Evolutionary conservation across 2,888 invertebrate species (phyloP).

Genomic region (Leptura quadrifasciata): DNA sequence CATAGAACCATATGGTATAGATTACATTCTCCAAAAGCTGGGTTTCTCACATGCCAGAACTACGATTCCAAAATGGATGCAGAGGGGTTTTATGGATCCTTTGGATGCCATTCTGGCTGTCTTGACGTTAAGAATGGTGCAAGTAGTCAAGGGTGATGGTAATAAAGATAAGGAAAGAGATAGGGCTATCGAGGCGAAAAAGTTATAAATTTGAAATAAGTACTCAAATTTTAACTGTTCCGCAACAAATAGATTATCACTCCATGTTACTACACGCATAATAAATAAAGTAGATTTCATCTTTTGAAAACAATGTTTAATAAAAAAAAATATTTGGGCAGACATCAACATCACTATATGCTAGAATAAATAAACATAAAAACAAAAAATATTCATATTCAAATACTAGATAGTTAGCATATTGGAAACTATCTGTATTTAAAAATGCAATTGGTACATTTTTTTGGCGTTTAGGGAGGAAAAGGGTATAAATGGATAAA

Average conservation of each 20-base stretch:
- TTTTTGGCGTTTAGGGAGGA: neutral
- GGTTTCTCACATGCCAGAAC: slow-evolving; percentile 98
- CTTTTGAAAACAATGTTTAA: neutral
- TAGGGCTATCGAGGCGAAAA: slow-evolving; percentile 46
- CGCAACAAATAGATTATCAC: neutral
- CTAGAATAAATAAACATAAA: neutral
- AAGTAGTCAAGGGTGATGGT: slow-evolving; percentile 71
- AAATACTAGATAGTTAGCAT: neutral
- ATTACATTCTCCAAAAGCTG: slow-evolving; percentile 97
- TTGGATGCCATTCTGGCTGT: slow-evolving; percentile 93
- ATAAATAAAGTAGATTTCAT: neutral
- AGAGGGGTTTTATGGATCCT: slow-evolving; percentile 98
- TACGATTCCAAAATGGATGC: slow-evolving; percentile 99
- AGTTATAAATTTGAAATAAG: slow-evolving; percentile 30
- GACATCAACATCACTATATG: neutral
- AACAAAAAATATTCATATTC: neutral
- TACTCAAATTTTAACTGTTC: neutral
- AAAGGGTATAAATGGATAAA: neutral
- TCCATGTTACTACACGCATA: neutral
- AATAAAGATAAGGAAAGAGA: slow-evolving; percentile 63
- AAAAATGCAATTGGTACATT: too few relatives aligned
- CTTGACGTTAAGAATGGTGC: slow-evolving; percentile 83
- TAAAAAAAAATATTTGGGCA: neutral
- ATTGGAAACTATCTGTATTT: too few relatives aligned
- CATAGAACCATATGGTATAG: slow-evolving; percentile 98